Percentiles rank a stretch among this genome's conserved stretches.
Evolutionary conservation across 2,113 vertebrate genomes (phyloP).

Genomic region (Brachirus orientalis): DNA sequence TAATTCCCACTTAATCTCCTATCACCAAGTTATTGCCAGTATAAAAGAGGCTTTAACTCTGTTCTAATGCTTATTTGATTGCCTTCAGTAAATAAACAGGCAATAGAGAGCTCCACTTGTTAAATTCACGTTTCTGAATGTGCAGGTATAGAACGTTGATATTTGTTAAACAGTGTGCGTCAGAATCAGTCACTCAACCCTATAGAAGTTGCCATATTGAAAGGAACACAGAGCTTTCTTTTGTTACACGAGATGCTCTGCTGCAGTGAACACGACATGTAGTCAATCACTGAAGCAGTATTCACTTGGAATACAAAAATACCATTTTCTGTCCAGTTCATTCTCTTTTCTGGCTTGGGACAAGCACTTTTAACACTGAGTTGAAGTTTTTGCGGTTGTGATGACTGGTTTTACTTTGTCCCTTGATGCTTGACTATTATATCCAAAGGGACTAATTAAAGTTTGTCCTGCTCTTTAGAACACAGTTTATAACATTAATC

Average conservation of each 20-base stretch:
- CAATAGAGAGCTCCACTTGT: too few relatives aligned
- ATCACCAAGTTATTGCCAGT: background rate
- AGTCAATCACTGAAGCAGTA: constrained; percentile 38
- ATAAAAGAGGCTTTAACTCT: too few relatives aligned
- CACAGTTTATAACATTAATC: too few relatives aligned
- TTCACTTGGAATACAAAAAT: constrained; percentile 47
- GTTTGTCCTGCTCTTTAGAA: constrained; percentile 20
- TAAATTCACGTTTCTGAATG: background rate
- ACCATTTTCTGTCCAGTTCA: background rate
- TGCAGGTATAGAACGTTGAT: background rate
- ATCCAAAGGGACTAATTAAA: constrained; percentile 35
- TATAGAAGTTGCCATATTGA: constrained; percentile 16
- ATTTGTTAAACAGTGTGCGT: background rate
- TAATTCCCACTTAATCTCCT: background rate
- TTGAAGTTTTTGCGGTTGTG: constrained; percentile 6
- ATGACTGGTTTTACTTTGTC: constrained; percentile 20
- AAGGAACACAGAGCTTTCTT: constrained; percentile 22
- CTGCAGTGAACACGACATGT: constrained; percentile 34
- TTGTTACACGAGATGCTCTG: constrained; percentile 35
- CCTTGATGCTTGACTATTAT: constrained; percentile 16
- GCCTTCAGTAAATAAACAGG: background rate
- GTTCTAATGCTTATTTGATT: background rate
- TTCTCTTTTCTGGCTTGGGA: constrained; percentile 33
- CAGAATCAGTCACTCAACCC: constrained; percentile 11
- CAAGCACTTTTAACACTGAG: constrained; percentile 18